Conservation (phyloP, 2,113 vertebrate genomes). For the Pteruthius melanotis region DNA sequence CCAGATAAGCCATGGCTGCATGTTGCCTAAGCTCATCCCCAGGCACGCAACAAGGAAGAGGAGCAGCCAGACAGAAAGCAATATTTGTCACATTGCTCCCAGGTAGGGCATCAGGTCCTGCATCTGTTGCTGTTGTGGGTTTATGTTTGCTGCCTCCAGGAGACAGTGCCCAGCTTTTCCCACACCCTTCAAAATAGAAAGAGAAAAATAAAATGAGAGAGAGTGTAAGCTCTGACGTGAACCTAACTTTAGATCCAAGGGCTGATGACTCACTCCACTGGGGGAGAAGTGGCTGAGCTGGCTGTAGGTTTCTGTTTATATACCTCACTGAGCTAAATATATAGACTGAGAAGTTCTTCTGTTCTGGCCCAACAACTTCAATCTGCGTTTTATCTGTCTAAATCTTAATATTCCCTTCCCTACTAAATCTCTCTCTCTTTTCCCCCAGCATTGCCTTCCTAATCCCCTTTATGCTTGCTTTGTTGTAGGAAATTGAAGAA, state of each 20-base stretch:
- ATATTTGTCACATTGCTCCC: background rate
- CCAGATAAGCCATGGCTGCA: background rate
- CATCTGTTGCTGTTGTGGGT: conserved; percentile 15
- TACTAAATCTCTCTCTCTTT: conserved; percentile 31
- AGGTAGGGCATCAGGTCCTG: background rate
- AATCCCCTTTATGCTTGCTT: conserved; percentile 44
- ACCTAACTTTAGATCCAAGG: conserved; percentile 80
- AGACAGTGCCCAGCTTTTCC: conserved; percentile 27
- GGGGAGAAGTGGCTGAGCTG: conserved; percentile 68
- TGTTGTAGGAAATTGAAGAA: conserved; percentile 44
- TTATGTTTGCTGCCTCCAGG: conserved; percentile 35
- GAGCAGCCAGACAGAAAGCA: background rate
- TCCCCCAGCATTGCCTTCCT: background rate
- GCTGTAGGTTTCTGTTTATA: conserved; percentile 79
- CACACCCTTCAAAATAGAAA: conserved; percentile 60
- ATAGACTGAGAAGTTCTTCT: conserved; percentile 73
- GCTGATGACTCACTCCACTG: conserved; percentile 71
- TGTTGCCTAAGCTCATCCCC: background rate
- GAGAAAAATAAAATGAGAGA: conserved; percentile 37
- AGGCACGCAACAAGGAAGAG: background rate
- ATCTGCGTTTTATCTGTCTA: conserved; percentile 48
- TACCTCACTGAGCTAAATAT: conserved; percentile 78
- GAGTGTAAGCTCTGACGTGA: conserved; percentile 68
- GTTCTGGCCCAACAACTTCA: conserved; percentile 65
- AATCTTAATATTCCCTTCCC: background rate